phyloP scores from a whole-genome alignment of 2,113 vertebrate species.

The Egretta garzetta region DNA sequence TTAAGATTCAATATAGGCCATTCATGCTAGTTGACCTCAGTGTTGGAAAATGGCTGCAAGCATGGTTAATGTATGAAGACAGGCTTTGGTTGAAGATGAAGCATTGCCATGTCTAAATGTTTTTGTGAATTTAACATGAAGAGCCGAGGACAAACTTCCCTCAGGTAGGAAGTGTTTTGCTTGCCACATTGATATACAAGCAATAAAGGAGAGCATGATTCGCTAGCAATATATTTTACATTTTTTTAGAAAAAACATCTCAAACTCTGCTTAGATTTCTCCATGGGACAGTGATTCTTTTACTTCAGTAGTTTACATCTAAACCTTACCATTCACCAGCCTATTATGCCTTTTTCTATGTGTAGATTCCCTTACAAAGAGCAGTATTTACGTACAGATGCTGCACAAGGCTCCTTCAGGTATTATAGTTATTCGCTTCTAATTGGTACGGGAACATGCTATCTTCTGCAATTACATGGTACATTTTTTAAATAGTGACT shows the following conservation, averaged over 20 bases:
- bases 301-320: neutral
- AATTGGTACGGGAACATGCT: neutral
- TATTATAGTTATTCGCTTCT: neutral
- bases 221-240: neutral
- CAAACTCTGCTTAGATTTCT: neutral
- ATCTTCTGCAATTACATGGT: slow-evolving; percentile 13
- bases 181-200: neutral
- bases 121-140: neutral
- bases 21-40: neutral
- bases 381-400: neutral
- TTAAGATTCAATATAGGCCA: neutral
- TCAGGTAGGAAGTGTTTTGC: neutral
- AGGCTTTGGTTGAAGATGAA: neutral
- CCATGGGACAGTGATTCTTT: neutral
- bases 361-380: neutral
- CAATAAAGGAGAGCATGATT: neutral
- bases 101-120: neutral
- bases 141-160: neutral
- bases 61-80: neutral
- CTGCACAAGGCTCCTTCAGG: neutral
- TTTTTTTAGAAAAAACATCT: neutral
- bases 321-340: neutral
- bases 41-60: neutral
- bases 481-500: neutral
- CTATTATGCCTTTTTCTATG: neutral